These are phyloP conservation scores for Sakesphorus luctuosus DNA, from an alignment of 2,113 vertebrate species.

Conservation along the genomic window DNA sequence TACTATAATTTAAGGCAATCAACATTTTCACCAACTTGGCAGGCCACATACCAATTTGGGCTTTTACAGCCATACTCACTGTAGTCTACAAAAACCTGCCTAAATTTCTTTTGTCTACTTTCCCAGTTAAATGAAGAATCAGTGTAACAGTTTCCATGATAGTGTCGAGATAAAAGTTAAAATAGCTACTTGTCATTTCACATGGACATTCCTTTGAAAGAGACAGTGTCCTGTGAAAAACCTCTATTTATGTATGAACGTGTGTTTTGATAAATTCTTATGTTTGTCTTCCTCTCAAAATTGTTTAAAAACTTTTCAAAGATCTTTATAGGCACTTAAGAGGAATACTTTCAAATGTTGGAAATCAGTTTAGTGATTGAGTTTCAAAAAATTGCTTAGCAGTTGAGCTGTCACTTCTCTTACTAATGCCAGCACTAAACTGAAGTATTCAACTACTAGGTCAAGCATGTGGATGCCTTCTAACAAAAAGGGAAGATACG, in stretches of 20 bases:
- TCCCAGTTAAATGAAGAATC: background rate
- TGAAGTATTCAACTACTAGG: background rate
- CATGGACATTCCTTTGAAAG: background rate
- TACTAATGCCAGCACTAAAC: background rate
- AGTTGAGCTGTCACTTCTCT: background rate
- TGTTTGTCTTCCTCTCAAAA: background rate
- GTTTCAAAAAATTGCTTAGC: conserved; percentile 14
- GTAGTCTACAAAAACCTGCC: background rate
- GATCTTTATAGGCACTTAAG: background rate
- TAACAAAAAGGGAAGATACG: background rate
- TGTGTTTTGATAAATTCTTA: background rate
- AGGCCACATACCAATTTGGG: background rate
- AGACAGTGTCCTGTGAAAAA: background rate
- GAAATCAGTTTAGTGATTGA: background rate
- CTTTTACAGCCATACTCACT: background rate
- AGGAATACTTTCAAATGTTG: background rate
- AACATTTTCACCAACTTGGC: background rate
- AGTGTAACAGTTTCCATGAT: background rate
- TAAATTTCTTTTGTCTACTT: background rate
- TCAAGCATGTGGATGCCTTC: background rate
- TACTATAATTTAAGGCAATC: background rate
- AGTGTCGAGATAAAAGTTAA: background rate
- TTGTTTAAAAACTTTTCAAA: conserved; percentile 28
- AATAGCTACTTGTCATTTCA: background rate
- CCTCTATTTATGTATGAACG: background rate